These are phyloP conservation scores for Ancistrus triradiatus DNA, from an alignment of 2,113 vertebrate genomes.

Conservation along the genomic window DNA sequence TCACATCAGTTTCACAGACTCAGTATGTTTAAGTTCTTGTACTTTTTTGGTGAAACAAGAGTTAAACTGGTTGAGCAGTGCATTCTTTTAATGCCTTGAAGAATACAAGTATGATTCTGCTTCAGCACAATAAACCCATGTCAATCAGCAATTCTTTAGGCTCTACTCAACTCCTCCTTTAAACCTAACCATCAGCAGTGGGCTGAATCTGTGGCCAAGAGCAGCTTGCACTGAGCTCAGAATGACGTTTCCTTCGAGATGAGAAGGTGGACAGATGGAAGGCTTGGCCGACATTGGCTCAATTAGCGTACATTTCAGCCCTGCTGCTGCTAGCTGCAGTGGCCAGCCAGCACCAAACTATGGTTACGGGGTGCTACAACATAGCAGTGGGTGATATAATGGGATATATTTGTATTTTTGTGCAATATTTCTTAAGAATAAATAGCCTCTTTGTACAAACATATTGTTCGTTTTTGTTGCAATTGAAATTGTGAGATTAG, in stretches of 20 bases:
- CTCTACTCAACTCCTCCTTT: constrained; percentile 5
- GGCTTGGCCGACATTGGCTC: constrained; percentile 44
- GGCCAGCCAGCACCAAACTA: constrained; percentile 45
- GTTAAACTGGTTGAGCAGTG: too few species aligned
- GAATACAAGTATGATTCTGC: too few species aligned
- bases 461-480: too few species aligned
- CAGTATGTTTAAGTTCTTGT: too few species aligned
- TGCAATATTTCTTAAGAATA: too few species aligned
- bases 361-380: constrained; percentile 28
- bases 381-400: too few species aligned
- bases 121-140: background rate
- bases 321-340: constrained; percentile 39
- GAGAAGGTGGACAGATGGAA: constrained; percentile 51
- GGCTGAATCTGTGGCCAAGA: constrained; percentile 27
- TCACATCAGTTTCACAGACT: background rate
- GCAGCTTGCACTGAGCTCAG: constrained; percentile 46
- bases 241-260: constrained; percentile 42
- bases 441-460: too few species aligned
- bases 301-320: constrained; percentile 50
- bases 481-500: too few species aligned
- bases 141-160: constrained; percentile 7
- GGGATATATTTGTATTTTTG: constrained; percentile 15
- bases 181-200: constrained; percentile 31
- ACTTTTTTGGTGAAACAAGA: too few species aligned
- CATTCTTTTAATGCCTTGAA: too few species aligned